Evolutionary conservation across 2,797 vertebrate species (phyloP), one percentile per base, ranked within the genome.

Genomic region (Sciurus carolinensis): DNA sequence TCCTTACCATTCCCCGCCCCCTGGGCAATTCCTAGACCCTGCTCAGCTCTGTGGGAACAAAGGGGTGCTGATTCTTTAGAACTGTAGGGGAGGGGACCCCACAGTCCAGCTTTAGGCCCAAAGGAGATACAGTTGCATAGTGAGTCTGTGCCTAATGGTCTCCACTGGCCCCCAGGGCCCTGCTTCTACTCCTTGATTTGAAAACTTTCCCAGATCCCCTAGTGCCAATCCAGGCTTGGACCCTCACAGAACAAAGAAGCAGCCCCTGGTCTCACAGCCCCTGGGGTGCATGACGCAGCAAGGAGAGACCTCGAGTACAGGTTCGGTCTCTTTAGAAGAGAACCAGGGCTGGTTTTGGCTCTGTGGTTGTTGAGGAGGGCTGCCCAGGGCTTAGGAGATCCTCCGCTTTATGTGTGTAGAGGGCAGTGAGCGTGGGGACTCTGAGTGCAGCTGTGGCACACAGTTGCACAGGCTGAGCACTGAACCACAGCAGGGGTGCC

Each of bases 251-350:
- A 6, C 9, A 22, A 72, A 54, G 76, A 28, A 15, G 57, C 15
- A n/a, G 47, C 52, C 13, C 59, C 73, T 20, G 30, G 42, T 47
- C 18, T 5, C 26, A 4, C 14, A 11, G 82, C 8, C 7, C 26
- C 30, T 2, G 20, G n/a, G 13, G n/a, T 1, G 0, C 12, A 1
- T 2, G 39, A 0, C 0, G 1, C n/a, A 2, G 5, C 15, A 33
- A 10, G 4, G 30, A 66, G 13, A 12, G 57, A 24, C 22, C 33
- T 42, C 14, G 22, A 8, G 24, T 5, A 0, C 22, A 13, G 62
- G n/a, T 0, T 3, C n/a, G 9, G 64, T 0, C 4, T 62, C 10
- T 30, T 7, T 26, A 66, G 66, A 59, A 47, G 57, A 66, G 47
- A 36, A 30, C 39, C 0, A 28, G 44, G 57, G 22, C 36, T 57